Conservation (phyloP, 1,140 invertebrate species). For the Manduca sexta region DNA sequence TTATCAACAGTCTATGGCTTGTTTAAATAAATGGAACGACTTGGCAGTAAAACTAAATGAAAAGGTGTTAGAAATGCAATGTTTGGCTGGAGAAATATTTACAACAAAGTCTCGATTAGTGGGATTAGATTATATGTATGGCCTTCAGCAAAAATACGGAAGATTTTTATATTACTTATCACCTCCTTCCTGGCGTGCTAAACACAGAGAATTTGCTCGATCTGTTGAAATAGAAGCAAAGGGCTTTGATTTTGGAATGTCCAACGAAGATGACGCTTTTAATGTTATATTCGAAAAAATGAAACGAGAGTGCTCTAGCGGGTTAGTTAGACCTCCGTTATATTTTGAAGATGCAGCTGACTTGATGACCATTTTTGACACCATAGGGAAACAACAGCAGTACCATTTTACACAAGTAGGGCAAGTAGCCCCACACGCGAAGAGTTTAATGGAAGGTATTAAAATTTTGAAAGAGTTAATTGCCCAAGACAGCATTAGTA, state of each 20-base stretch:
- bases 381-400: conserved; percentile 74
- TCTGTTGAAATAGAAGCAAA: conserved; percentile 58
- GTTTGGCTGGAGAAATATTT: conserved; percentile 57
- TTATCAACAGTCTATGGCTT: conserved; percentile 73
- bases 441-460: conserved; percentile 31
- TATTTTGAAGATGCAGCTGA: conserved; percentile 74
- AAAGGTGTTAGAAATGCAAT: conserved; percentile 55
- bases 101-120: conserved; percentile 73
- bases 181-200: conserved; percentile 72
- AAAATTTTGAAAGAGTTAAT: conserved; percentile 35
- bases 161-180: conserved; percentile 77
- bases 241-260: conserved; percentile 52
- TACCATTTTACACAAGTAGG: conserved; percentile 48
- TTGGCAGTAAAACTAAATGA: conserved; percentile 56
- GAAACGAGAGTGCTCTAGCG: conserved; percentile 53
- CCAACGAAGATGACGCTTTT: conserved; percentile 56
- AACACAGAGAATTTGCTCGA: conserved; percentile 59
- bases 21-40: conserved; percentile 65
- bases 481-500: conserved; percentile 30
- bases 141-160: conserved; percentile 76
- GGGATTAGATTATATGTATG: conserved; percentile 75
- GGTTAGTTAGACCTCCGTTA: conserved; percentile 64
- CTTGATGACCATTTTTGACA: conserved; percentile 72
- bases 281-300: conserved; percentile 69
- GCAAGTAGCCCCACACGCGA: conserved; percentile 32